These are phyloP conservation scores for Pollimyrus isidori DNA, from an alignment of 2,113 vertebrate genomes.

Conservation along the genomic window DNA sequence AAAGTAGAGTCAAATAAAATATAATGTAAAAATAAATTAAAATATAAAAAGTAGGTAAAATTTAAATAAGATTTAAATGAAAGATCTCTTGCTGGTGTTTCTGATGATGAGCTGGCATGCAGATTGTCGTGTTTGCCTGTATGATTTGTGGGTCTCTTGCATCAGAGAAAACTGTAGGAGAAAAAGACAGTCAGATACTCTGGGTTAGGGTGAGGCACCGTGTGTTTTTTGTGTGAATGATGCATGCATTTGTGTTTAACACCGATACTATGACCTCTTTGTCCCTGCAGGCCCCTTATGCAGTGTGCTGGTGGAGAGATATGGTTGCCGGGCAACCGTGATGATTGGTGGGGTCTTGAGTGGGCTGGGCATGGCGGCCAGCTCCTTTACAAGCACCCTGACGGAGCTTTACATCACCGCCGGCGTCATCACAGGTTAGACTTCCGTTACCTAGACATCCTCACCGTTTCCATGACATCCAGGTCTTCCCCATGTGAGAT, in stretches of 20 bases:
- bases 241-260: background rate
- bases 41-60: too few species aligned
- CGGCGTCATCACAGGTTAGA: conserved; percentile 67
- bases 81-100: background rate
- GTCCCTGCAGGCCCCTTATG: conserved; percentile 71
- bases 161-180: background rate
- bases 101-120: background rate
- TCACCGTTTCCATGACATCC: background rate
- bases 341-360: conserved; percentile 73
- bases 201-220: background rate
- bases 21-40: too few species aligned
- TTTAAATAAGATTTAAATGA: background rate
- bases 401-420: conserved; percentile 66
- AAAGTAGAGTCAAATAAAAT: too few species aligned
- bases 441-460: background rate
- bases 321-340: conserved; percentile 62
- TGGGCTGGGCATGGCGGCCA: conserved; percentile 67
- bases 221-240: too few species aligned
- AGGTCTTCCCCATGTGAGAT: background rate
- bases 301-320: conserved; percentile 65
- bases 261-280: background rate
- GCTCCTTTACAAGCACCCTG: conserved; percentile 66
- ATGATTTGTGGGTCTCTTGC: background rate
- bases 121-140: background rate
- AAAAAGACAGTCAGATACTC: background rate